phyloP scores from a whole-genome alignment of 2,113 vertebrate species.

The Pseudorectes ferrugineus region DNA sequence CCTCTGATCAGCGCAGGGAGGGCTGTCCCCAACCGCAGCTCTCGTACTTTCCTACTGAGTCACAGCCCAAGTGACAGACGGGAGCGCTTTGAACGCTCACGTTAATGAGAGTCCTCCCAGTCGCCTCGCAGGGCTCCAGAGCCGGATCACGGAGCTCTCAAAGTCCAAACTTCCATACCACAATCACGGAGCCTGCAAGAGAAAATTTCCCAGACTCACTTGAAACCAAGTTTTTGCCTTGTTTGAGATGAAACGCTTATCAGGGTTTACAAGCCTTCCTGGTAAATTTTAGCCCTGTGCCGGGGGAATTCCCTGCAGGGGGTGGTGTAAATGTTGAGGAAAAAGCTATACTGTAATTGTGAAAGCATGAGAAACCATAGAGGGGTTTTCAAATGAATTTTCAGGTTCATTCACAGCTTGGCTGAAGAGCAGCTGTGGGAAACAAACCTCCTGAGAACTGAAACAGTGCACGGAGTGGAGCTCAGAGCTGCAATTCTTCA shows the following conservation, averaged over 20 bases:
- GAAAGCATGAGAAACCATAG: slow-evolving; percentile 57
- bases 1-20: neutral
- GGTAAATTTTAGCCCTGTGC: neutral
- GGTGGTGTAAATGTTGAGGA: slow-evolving; percentile 26
- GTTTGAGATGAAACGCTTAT: neutral
- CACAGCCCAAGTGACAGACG: neutral
- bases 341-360: slow-evolving; percentile 20
- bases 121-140: neutral
- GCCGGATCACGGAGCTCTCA: neutral
- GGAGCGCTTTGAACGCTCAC: neutral
- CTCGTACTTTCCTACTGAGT: neutral
- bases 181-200: neutral
- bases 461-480: neutral
- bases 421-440: slow-evolving; percentile 60
- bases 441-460: slow-evolving; percentile 55
- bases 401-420: slow-evolving; percentile 60
- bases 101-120: accelerated
- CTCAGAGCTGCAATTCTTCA: slow-evolving; percentile 2
- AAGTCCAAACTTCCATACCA: neutral
- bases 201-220: neutral
- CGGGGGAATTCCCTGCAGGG: slow-evolving; percentile 36
- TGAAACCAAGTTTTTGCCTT: neutral
- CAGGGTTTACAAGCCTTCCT: neutral
- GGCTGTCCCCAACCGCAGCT: neutral
- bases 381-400: slow-evolving; percentile 62